These are phyloP conservation scores for Tetheella fluctuosa DNA, from an alignment of 2,888 invertebrate species.

Conservation along the genomic window DNA sequence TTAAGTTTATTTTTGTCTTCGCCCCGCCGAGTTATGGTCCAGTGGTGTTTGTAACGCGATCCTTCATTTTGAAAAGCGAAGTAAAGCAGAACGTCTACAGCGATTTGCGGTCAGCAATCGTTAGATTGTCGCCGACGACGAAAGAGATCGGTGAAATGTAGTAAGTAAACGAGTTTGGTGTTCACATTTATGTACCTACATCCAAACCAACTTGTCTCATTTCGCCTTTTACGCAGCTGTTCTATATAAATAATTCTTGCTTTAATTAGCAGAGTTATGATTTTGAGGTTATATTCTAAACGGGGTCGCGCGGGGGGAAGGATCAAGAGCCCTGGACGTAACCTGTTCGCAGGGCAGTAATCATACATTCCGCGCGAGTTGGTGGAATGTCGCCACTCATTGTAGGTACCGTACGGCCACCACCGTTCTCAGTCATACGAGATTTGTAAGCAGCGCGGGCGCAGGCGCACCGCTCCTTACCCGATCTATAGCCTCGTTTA, in stretches of 20 bases:
- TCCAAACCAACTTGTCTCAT: slow-evolving; percentile 31
- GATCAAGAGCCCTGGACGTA: slow-evolving; percentile 60
- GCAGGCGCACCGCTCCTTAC: slow-evolving; percentile 63
- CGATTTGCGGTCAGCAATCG: slow-evolving; percentile 77
- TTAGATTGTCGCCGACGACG: slow-evolving; percentile 72
- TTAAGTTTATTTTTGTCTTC: slow-evolving; percentile 84
- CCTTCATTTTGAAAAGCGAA: slow-evolving; percentile 77
- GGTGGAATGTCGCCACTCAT: slow-evolving; percentile 77
- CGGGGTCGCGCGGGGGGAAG: slow-evolving; percentile 63
- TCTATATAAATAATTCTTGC: slow-evolving; percentile 60
- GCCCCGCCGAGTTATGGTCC: slow-evolving; percentile 82
- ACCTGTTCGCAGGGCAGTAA: slow-evolving; percentile 77
- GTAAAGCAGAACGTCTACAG: slow-evolving; percentile 72
- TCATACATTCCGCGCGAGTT: slow-evolving; percentile 72
- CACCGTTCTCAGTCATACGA: slow-evolving; percentile 71
- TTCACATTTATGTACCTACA: slow-evolving; percentile 46
- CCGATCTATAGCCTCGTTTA: slow-evolving; percentile 64
- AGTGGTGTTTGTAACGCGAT: slow-evolving; percentile 82
- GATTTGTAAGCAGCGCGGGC: slow-evolving; percentile 66
- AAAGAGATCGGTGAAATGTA: slow-evolving; percentile 75
- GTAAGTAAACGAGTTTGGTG: slow-evolving; percentile 74
- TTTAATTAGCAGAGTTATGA: slow-evolving; percentile 41
- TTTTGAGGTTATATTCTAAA: slow-evolving; percentile 65
- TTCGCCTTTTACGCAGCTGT: slow-evolving; percentile 61
- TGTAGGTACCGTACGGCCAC: slow-evolving; percentile 76